phyloP scores from a whole-genome alignment of 2,888 invertebrate species.

The Drepanosiphum platanoidis region DNA sequence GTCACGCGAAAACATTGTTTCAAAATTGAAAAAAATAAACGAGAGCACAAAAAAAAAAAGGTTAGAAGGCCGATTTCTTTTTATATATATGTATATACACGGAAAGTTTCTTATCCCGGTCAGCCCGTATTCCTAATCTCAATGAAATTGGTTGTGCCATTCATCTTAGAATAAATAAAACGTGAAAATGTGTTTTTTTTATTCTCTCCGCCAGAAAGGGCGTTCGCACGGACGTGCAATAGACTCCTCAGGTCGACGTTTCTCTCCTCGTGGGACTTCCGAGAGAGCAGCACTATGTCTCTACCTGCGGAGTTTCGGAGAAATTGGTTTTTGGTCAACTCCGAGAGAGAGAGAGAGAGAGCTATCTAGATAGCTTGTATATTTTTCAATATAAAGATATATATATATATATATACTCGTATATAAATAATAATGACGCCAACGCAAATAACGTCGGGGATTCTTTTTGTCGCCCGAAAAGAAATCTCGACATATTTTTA shows the following conservation, averaged over 20 bases:
- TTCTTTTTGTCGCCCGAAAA: conserved; percentile 9
- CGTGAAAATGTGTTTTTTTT: conserved; percentile 24
- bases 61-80: conserved; percentile 1
- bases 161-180: conserved; percentile 44
- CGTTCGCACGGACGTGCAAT: conserved; percentile 20
- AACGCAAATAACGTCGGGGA: background rate
- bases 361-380: background rate
- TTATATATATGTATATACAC: background rate
- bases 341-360: too few relatives aligned
- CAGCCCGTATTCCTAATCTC: conserved; percentile 26
- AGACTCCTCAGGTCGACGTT: conserved; percentile 42
- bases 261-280: conserved; percentile 29
- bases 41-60: conserved; percentile 1
- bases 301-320: conserved; percentile 7
- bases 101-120: conserved; percentile 5
- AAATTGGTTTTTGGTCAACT: conserved; percentile 47
- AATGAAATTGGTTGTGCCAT: conserved; percentile 35
- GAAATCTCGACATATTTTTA: conserved; percentile 8
- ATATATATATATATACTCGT: too few relatives aligned
- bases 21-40: conserved; percentile 50
- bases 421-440: conserved; percentile 14
- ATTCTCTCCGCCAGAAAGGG: background rate
- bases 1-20: background rate
- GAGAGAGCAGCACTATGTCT: conserved; percentile 26
- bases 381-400: conserved; percentile 27